Percentiles rank a stretch among this genome's conserved stretches.
phyloP scores from a whole-genome alignment of 2,797 vertebrate genomes.

The Numenius phaeopus region DNA sequence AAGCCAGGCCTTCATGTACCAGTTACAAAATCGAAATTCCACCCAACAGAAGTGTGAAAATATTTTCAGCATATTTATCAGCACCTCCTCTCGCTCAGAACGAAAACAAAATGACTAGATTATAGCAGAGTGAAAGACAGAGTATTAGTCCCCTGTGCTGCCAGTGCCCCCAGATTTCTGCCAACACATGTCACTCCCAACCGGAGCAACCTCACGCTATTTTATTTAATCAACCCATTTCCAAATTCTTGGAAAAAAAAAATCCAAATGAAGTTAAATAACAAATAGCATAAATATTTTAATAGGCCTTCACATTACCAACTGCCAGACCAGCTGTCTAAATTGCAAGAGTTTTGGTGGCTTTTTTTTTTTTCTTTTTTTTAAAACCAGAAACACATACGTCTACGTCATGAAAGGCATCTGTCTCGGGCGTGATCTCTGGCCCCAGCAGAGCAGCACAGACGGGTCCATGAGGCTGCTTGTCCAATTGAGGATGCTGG shows the following conservation, averaged over 20 bases:
- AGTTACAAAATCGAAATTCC: conserved; percentile 36
- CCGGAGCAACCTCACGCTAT: neutral
- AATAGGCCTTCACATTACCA: conserved; percentile 63
- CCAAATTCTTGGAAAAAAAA: neutral
- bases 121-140: conserved; percentile 18
- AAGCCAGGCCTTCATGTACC: conserved; percentile 12
- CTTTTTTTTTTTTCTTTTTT: neutral
- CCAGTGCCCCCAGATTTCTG: conserved; percentile 35
- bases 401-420: neutral
- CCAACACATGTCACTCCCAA: conserved; percentile 28
- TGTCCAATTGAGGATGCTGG: neutral
- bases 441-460: fast-evolving
- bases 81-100: conserved; percentile 40
- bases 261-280: conserved; percentile 45
- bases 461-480: fast-evolving
- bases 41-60: conserved; percentile 44
- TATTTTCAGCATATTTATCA: conserved; percentile 66
- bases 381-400: neutral
- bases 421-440: neutral
- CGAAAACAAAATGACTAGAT: neutral
- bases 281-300: conserved; percentile 70
- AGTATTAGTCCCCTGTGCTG: neutral
- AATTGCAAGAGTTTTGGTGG: neutral
- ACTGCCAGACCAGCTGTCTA: conserved; percentile 69
- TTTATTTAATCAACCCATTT: conserved; percentile 22